phyloP scores from a whole-genome alignment of 2,888 invertebrate species.

The Eudemis profundana region DNA sequence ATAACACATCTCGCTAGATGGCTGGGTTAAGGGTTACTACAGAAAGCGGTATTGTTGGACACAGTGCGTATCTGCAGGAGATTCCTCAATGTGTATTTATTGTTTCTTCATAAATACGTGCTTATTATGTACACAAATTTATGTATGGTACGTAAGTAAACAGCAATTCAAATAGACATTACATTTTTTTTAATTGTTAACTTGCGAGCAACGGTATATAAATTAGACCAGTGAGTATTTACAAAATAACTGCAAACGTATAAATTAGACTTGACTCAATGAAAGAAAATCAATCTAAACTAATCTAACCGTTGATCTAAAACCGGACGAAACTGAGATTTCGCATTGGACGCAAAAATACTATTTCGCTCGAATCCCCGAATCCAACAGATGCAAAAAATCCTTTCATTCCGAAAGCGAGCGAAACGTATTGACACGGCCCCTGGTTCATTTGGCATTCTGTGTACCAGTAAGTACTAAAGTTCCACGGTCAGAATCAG shows the following conservation, averaged over 20 bases:
- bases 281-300: neutral
- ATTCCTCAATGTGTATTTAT: too few relatives aligned
- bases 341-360: neutral
- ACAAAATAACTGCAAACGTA: neutral
- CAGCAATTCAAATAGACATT: too few relatives aligned
- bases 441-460: constrained; percentile 15
- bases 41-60: too few relatives aligned
- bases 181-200: too few relatives aligned
- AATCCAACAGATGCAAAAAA: constrained; percentile 7
- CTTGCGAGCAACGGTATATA: too few relatives aligned
- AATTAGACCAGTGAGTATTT: too few relatives aligned
- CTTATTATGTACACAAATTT: too few relatives aligned
- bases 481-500: constrained; percentile 9
- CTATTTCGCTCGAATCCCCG: neutral
- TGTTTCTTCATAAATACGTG: too few relatives aligned
- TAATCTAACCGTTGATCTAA: neutral
- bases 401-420: neutral
- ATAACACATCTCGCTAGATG: too few relatives aligned
- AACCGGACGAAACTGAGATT: neutral
- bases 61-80: too few relatives aligned
- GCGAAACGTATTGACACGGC: neutral
- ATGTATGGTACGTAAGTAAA: too few relatives aligned
- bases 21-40: too few relatives aligned
- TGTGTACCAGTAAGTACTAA: neutral
- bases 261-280: neutral